A percentile compares a stretch with the other conserved stretches of the same genome.
Evolutionary conservation across 2,113 vertebrate genomes (phyloP).

Genomic region (Scomber japonicus): DNA sequence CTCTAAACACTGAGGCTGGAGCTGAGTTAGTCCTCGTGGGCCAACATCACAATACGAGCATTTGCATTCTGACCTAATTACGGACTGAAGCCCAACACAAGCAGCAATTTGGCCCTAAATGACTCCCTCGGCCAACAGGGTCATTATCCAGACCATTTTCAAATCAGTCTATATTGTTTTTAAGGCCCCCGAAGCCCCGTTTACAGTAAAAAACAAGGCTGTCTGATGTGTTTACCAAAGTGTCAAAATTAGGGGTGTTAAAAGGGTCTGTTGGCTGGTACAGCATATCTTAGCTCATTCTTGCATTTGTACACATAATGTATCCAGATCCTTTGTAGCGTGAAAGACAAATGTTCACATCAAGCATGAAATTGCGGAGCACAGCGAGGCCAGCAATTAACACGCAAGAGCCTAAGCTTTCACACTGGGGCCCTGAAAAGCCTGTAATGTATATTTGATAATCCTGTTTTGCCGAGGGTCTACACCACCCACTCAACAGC

Average conservation of each 20-base stretch:
- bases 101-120: slow-evolving; percentile 73
- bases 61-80: slow-evolving; percentile 83
- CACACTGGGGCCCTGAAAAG: slow-evolving; percentile 38
- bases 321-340: slow-evolving; percentile 25
- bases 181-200: slow-evolving; percentile 39
- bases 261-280: slow-evolving; percentile 11
- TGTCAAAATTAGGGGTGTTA: slow-evolving; percentile 30
- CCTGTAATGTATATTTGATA: slow-evolving; percentile 73
- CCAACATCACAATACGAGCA: slow-evolving; percentile 69
- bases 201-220: slow-evolving; percentile 32
- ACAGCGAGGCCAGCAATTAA: slow-evolving; percentile 51
- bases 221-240: slow-evolving; percentile 42
- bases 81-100: slow-evolving; percentile 65
- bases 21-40: slow-evolving; percentile 50
- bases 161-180: slow-evolving; percentile 76
- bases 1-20: slow-evolving; percentile 66
- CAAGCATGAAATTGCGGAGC: slow-evolving; percentile 62
- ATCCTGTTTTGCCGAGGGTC: slow-evolving; percentile 55
- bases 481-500: slow-evolving; percentile 47
- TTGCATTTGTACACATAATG: slow-evolving; percentile 37
- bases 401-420: slow-evolving; percentile 40
- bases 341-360: slow-evolving; percentile 59
- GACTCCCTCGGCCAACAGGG: slow-evolving; percentile 64
- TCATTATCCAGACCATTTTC: slow-evolving; percentile 72
- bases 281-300: neutral